These are phyloP conservation scores for Molossus alvarezi DNA, from an alignment of 2,797 vertebrate species.

Conservation along the genomic window DNA sequence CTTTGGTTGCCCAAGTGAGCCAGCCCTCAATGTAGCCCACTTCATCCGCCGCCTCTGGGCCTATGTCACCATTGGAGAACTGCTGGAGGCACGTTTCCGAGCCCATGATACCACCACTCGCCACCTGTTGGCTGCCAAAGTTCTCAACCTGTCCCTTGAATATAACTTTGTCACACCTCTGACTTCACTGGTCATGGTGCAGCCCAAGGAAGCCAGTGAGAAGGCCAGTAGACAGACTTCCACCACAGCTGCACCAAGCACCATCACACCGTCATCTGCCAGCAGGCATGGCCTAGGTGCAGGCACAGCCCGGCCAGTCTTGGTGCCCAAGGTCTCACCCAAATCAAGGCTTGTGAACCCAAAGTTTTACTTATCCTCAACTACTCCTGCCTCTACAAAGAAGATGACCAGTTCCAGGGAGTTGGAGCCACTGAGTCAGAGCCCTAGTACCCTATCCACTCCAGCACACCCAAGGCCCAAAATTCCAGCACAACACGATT, in stretches of 20 bases:
- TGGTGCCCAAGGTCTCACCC: conserved; percentile 30
- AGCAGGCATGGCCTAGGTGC: not conserved
- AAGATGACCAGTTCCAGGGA: conserved; percentile 26
- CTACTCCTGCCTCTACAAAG: not conserved
- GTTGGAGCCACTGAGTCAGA: not conserved
- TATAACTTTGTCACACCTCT: conserved; percentile 95
- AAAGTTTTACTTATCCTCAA: conserved; percentile 46
- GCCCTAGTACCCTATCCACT: not conserved
- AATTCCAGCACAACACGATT: conserved; percentile 50
- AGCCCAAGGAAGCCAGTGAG: conserved; percentile 90
- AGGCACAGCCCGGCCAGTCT: not conserved
- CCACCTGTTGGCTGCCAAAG: conserved; percentile 91
- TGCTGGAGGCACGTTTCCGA: conserved; percentile 91
- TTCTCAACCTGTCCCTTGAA: conserved; percentile 93
- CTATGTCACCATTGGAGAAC: conserved; percentile 94
- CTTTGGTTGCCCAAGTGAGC: conserved; percentile 88
- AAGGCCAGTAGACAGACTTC: not conserved
- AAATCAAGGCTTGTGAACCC: conserved; percentile 13
- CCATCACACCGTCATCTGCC: conserved; percentile 44
- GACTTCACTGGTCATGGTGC: conserved; percentile 94
- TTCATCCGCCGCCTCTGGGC: conserved; percentile 94
- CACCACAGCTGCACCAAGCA: not conserved
- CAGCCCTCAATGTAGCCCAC: conserved; percentile 81
- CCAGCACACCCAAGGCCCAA: not conserved
- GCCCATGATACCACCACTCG: conserved; percentile 88